Percentiles rank a stretch among this genome's conserved stretches.
These are phyloP conservation scores for Loriculus beryllinus DNA, from an alignment of 2,797 vertebrate genomes.

Conservation along the genomic window DNA sequence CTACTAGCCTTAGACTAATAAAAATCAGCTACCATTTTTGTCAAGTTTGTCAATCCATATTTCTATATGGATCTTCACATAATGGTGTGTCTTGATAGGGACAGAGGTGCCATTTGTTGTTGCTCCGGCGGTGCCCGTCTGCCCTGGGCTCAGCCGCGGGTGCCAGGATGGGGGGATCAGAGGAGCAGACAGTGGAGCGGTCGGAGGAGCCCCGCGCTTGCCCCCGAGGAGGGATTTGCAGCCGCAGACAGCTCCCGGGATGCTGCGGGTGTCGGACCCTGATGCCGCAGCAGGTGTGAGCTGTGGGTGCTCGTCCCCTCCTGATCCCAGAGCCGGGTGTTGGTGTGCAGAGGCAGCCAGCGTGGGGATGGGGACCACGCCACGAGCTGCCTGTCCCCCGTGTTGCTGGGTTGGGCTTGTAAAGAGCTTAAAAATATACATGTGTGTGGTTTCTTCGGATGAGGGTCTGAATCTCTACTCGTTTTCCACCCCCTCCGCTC, in stretches of 20 bases:
- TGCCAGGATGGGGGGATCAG: accelerated
- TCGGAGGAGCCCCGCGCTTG: not conserved
- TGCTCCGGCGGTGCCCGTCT: constrained; percentile 4
- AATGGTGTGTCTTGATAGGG: constrained; percentile 67
- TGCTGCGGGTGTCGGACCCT: not conserved
- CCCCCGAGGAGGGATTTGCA: not conserved
- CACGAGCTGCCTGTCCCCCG: constrained; percentile 22
- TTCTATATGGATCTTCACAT: constrained; percentile 71
- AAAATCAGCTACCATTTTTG: constrained; percentile 75
- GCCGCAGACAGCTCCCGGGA: not conserved
- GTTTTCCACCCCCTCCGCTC: constrained; percentile 55
- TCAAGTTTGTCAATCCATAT: constrained; percentile 75
- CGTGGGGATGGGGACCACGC: not conserved
- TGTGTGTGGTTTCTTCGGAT: constrained; percentile 64
- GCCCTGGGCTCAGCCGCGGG: constrained; percentile 33
- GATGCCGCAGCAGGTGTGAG: not conserved
- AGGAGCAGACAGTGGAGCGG: not conserved
- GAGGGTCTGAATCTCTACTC: constrained; percentile 67
- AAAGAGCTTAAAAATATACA: constrained; percentile 67
- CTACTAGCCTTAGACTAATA: constrained; percentile 81
- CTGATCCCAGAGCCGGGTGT: not conserved
- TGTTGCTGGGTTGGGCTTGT: constrained; percentile 25
- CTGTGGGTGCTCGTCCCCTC: not conserved
- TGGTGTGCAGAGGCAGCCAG: not conserved
- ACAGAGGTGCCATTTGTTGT: constrained; percentile 65